These are phyloP conservation scores for Trachelus iudaicus DNA, from an alignment of 2,888 invertebrate genomes.

Conservation along the genomic window DNA sequence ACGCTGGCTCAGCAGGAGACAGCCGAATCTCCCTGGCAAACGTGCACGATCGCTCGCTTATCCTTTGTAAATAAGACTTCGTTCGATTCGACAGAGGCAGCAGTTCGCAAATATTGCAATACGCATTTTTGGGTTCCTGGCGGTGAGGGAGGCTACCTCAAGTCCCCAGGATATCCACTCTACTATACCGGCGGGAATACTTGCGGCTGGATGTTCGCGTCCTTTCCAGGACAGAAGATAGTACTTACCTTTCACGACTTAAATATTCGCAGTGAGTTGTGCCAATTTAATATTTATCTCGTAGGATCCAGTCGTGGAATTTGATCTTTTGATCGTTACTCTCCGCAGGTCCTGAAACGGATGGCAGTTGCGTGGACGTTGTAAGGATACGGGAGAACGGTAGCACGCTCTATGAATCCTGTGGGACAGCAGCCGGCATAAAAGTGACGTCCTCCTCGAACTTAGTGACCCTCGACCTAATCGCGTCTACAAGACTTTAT, in stretches of 20 bases:
- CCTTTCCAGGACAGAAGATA: slow-evolving; percentile 73
- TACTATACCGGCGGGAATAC: slow-evolving; percentile 76
- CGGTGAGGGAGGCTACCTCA: slow-evolving; percentile 58
- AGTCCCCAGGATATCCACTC: slow-evolving; percentile 78
- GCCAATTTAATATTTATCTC: background rate
- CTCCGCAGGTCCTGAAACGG: slow-evolving; percentile 46
- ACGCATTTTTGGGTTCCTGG: slow-evolving; percentile 62
- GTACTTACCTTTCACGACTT: slow-evolving; percentile 77
- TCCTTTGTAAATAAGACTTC: slow-evolving; percentile 1
- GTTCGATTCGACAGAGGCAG: slow-evolving; percentile 60
- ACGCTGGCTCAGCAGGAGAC: background rate
- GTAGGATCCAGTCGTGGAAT: background rate
- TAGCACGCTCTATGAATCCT: slow-evolving; percentile 56
- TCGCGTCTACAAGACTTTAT: slow-evolving; percentile 50
- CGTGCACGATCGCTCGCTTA: background rate
- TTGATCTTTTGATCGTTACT: background rate
- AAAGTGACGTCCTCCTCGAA: slow-evolving; percentile 56
- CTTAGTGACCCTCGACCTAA: slow-evolving; percentile 55
- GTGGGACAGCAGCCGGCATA: slow-evolving; percentile 55
- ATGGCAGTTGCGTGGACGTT: slow-evolving; percentile 59
- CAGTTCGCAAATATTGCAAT: slow-evolving; percentile 68
- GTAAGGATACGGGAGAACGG: slow-evolving; percentile 57
- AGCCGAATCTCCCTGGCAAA: background rate
- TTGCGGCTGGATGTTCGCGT: slow-evolving; percentile 76
- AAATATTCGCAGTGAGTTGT: slow-evolving; percentile 74